Percentiles rank a stretch among this genome's conserved stretches.
These are phyloP conservation scores for Varecia variegata DNA, from an alignment of 2,797 vertebrate genomes.

Conservation along the genomic window DNA sequence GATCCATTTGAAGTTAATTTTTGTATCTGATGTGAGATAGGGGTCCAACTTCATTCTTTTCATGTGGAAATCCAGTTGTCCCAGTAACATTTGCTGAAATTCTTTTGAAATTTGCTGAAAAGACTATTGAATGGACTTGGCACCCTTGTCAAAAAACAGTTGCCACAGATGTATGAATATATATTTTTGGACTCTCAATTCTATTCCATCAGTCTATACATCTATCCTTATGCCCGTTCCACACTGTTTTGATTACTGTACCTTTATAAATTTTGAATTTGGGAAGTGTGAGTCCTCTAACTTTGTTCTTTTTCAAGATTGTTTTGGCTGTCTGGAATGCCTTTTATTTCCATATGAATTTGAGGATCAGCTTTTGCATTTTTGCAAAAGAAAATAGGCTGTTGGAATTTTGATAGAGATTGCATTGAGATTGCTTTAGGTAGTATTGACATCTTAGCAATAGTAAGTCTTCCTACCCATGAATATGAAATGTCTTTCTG, in stretches of 20 bases:
- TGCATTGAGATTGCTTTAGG: not conserved
- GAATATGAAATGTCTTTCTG: not conserved
- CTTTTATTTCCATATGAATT: not conserved
- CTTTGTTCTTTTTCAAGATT: not conserved
- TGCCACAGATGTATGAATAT: not conserved
- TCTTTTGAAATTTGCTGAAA: no score
- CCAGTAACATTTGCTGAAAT: not conserved
- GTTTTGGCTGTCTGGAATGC: not conserved
- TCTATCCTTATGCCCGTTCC: not conserved
- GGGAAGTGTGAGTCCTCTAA: not conserved
- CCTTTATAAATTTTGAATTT: not conserved
- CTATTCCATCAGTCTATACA: not conserved
- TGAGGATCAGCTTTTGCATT: not conserved
- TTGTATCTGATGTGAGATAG: not conserved
- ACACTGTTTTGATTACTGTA: not conserved
- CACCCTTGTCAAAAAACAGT: not conserved
- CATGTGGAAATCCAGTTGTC: not conserved
- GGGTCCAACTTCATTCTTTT: not conserved
- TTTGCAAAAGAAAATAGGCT: not conserved
- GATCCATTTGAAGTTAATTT: not conserved
- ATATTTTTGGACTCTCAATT: not conserved
- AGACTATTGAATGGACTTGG: not conserved
- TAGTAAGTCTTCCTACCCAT: not conserved
- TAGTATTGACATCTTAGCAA: not conserved
- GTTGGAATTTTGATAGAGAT: slow-evolving; percentile 5